Evolutionary conservation across 1,140 invertebrate genomes (phyloP), one percentile per base, ranked within the genome.

Genomic region (Latrodectus geometricus): DNA sequence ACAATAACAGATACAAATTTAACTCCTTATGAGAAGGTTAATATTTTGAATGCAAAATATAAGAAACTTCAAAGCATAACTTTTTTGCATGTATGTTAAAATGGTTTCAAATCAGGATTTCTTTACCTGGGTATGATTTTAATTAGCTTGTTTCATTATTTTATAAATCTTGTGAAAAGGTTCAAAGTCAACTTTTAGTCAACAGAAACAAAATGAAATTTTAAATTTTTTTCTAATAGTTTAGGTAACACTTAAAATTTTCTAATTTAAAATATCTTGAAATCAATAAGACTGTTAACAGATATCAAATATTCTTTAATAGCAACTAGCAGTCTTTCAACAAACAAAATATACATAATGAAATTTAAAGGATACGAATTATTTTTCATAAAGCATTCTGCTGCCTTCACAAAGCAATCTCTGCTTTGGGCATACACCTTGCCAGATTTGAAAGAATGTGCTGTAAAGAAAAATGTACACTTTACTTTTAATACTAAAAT

Each of bases 381-480:
- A 90, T 95, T 96, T 90, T 96, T 94, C 91, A 95, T 95, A 90
- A 96, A 95, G 90, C 95, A 95, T 88, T 98, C 95, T 0, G 96
- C 94, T 61, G 96, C 95, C 92, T 97, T 98, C 79, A 97, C 89
- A 50, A 96, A 93, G 89, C 95, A 95, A 20, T 97, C 95, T 90
- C 95, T 96, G 82, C 96, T 95, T 89, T 96, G 94, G 87, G 95
- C 93, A 89, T 94, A 94, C 20, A 96, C 94, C 90, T 96, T 96
- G 8, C 95, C 96, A 91, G 96, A 95, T 90, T 95, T 95, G 91
- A 96, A 99, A 90, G 96, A 97, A 61, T 96, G 97, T 8, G 97
- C 97, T 97, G 91, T 79, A 94, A 93, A 87, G 66, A 66, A 72
- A 86, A 91, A 76, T 89, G 2, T 49, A 8, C 35, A 20, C 11